These are phyloP conservation scores for Turdus rufiventris DNA, from an alignment of 2,113 vertebrate genomes.

Conservation along the genomic window DNA sequence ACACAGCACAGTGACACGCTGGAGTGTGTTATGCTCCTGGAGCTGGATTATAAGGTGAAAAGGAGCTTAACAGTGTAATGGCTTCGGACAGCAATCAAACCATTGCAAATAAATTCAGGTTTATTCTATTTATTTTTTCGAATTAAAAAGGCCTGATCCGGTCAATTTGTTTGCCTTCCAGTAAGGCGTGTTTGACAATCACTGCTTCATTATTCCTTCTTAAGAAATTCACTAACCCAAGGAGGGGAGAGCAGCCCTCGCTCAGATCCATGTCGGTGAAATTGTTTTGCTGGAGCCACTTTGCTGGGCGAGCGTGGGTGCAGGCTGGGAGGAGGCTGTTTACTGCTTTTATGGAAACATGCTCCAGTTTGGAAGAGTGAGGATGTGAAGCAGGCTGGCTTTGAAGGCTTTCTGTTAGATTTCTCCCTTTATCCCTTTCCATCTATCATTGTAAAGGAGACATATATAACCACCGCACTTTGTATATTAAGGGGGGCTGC, in stretches of 20 bases:
- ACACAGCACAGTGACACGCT: fast-evolving
- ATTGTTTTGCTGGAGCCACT: background rate
- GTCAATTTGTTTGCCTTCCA: constrained; percentile 59
- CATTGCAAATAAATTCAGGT: constrained; percentile 46
- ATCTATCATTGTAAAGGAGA: constrained; percentile 73
- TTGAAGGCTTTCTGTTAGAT: constrained; percentile 61
- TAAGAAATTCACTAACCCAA: constrained; percentile 41
- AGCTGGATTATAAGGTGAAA: constrained; percentile 24
- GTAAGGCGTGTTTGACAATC: constrained; percentile 47
- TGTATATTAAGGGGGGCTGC: constrained; percentile 65
- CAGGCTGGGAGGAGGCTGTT: background rate
- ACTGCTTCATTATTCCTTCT: constrained; percentile 49
- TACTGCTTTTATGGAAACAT: background rate
- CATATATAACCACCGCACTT: constrained; percentile 64
- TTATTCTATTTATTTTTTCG: constrained; percentile 64
- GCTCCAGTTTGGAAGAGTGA: background rate
- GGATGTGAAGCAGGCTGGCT: constrained; percentile 54
- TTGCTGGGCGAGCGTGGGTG: background rate
- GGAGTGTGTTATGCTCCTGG: background rate
- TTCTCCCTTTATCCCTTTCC: constrained; percentile 55
- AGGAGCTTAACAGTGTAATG: background rate
- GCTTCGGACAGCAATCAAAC: constrained; percentile 31
- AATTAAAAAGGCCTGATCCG: constrained; percentile 56
- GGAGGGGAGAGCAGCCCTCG: background rate
- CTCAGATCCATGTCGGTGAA: background rate